These are phyloP conservation scores for Operophtera brumata DNA, from an alignment of 2,888 invertebrate genomes.

Conservation along the genomic window DNA sequence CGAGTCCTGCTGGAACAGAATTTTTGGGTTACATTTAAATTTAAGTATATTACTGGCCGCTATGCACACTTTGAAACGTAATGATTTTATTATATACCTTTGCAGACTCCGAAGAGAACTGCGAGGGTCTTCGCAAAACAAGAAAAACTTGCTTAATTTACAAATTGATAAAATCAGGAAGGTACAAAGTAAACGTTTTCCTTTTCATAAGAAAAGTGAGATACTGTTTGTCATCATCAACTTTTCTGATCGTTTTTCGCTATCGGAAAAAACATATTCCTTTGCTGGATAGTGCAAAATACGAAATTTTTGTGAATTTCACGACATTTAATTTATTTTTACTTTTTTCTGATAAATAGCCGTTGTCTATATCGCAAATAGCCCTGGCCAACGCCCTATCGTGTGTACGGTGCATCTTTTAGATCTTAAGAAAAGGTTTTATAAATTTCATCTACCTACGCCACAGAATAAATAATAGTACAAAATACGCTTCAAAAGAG, in stretches of 20 bases:
- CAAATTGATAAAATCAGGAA: constrained; percentile 12
- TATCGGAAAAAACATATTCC: background rate
- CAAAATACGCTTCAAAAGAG: no score
- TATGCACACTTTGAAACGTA: no score
- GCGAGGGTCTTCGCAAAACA: background rate
- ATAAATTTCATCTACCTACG: no score
- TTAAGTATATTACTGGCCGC: no score
- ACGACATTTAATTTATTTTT: no score
- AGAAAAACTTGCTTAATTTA: background rate
- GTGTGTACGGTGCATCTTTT: no score
- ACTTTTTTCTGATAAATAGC: no score
- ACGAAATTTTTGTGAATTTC: background rate
- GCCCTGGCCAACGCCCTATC: no score
- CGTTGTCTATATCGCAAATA: background rate
- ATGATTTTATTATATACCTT: background rate
- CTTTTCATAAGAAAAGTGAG: background rate
- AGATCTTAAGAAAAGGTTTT: no score
- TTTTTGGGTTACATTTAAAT: no score
- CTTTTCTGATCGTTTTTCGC: background rate
- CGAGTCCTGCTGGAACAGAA: no score
- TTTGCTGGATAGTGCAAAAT: background rate
- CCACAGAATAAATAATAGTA: no score
- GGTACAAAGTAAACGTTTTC: constrained; percentile 14
- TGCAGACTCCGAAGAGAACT: background rate
- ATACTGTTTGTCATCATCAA: background rate